Conservation (phyloP, 2,888 invertebrate species). For the Hofmannophila pseudospretella region DNA sequence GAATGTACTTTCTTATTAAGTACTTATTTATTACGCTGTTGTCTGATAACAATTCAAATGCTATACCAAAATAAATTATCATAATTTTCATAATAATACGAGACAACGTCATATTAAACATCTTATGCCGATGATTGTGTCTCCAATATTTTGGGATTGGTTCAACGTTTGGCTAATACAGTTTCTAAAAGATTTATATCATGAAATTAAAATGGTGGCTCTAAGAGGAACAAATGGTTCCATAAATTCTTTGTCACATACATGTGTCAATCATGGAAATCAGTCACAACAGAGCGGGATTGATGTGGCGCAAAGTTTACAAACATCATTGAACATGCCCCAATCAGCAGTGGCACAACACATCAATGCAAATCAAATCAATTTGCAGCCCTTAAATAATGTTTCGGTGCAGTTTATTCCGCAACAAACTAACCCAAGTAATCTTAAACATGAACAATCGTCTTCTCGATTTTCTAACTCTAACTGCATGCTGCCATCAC, state of each 20-base stretch:
- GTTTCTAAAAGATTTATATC: slow-evolving; percentile 67
- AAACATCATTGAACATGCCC: slow-evolving; percentile 53
- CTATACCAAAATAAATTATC: too few relatives aligned
- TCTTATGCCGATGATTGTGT: slow-evolving; percentile 59
- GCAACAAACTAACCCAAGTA: slow-evolving; percentile 36
- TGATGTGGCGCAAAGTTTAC: slow-evolving; percentile 55
- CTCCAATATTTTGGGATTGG: slow-evolving; percentile 70
- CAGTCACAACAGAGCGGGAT: slow-evolving; percentile 44
- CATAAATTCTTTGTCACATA: slow-evolving; percentile 48
- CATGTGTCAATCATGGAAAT: slow-evolving; percentile 52
- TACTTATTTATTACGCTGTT: too few relatives aligned
- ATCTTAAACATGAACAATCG: slow-evolving; percentile 51
- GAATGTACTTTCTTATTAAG: too few relatives aligned
- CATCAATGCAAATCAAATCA: slow-evolving; percentile 47
- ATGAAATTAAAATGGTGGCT: slow-evolving; percentile 73
- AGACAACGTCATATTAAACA: too few relatives aligned
- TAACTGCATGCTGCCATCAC: slow-evolving; percentile 53
- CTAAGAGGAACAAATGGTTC: slow-evolving; percentile 60
- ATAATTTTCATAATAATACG: too few relatives aligned
- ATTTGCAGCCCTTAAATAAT: slow-evolving; percentile 49
- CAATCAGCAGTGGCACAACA: slow-evolving; percentile 43
- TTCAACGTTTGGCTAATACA: slow-evolving; percentile 68
- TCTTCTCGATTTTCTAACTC: slow-evolving; percentile 50
- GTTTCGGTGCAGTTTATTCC: slow-evolving; percentile 49
- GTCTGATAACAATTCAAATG: too few relatives aligned